A percentile compares a stretch with the other conserved stretches of the same genome.
Conservation (phyloP, 2,888 invertebrate genomes). For the Melieria crassipennis region DNA sequence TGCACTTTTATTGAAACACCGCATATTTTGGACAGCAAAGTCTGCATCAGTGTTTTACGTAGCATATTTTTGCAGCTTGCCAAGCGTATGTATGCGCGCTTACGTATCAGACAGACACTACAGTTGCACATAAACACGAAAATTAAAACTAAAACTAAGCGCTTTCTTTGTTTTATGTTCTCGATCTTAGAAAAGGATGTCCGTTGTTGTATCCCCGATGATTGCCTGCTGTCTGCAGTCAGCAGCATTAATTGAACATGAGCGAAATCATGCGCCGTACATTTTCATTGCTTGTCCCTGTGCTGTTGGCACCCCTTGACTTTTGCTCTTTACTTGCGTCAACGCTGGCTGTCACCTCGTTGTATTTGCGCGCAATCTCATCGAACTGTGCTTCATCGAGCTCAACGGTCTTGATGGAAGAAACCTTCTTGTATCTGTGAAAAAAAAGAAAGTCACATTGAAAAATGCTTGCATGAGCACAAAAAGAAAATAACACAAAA, state of each 20-base stretch:
- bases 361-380: slow-evolving; percentile 49
- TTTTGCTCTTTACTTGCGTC: not conserved
- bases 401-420: slow-evolving; percentile 54
- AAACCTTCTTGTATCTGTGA: slow-evolving; percentile 59
- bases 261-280: slow-evolving; percentile 51
- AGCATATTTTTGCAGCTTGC: no score
- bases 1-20: no score
- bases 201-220: not conserved
- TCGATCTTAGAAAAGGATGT: not conserved
- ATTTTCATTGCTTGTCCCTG: slow-evolving; percentile 48
- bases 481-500: not conserved
- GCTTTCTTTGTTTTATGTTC: not conserved
- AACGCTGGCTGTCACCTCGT: slow-evolving; percentile 39
- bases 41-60: no score
- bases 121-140: not conserved
- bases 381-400: slow-evolving; percentile 54
- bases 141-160: slow-evolving; percentile 12
- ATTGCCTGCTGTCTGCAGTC: not conserved
- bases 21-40: no score
- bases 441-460: not conserved
- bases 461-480: not conserved
- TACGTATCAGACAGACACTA: not conserved
- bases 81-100: no score
- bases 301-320: not conserved
- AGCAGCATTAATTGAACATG: slow-evolving; percentile 27